These are phyloP conservation scores for Natator depressus DNA, from an alignment of 2,113 vertebrate genomes.

Conservation along the genomic window DNA sequence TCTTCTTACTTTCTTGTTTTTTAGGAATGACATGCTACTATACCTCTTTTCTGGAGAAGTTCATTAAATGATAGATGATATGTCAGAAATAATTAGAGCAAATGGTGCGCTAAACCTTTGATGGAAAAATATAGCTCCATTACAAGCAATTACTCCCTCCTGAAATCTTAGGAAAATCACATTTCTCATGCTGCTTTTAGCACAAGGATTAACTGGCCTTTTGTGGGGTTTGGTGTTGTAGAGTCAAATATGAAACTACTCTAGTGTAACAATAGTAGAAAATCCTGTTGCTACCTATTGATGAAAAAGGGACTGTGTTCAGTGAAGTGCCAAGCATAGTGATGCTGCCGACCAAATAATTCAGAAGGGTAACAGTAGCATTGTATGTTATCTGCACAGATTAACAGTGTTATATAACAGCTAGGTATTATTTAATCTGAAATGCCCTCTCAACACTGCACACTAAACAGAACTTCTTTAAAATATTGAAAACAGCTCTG, in stretches of 20 bases:
- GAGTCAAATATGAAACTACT: background rate
- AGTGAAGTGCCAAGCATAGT: background rate
- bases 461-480: background rate
- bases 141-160: background rate
- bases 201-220: background rate
- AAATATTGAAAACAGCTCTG: background rate
- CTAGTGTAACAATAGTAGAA: background rate
- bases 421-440: background rate
- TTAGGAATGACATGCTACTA: background rate
- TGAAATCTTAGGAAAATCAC: conserved; percentile 12
- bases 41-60: conserved; percentile 22
- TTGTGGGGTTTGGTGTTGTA: background rate
- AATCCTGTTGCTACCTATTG: background rate
- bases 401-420: background rate
- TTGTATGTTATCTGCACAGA: background rate
- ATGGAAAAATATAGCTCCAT: background rate
- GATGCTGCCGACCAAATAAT: background rate
- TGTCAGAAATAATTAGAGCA: conserved; percentile 3
- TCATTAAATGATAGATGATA: background rate
- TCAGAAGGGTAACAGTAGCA: background rate
- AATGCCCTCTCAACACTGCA: background rate
- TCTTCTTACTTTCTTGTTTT: background rate
- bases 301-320: background rate
- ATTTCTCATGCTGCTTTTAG: background rate
- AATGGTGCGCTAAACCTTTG: background rate